Conservation (phyloP, 2,797 vertebrate genomes). For the Ceyx erithaca region DNA sequence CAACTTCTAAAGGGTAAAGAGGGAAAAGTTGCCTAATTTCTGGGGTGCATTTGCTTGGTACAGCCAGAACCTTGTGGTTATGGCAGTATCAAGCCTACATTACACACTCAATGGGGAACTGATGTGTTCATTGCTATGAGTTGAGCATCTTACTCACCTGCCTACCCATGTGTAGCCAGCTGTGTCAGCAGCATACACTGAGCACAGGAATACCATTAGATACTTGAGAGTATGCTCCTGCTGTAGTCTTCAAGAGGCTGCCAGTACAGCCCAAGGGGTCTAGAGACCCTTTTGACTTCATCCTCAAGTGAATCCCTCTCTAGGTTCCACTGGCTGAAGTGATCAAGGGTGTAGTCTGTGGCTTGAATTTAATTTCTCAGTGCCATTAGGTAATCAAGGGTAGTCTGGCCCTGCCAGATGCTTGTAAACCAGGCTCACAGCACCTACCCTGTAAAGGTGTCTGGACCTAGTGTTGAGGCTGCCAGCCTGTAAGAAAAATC, state of each 20-base stretch:
- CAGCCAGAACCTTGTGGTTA: not conserved
- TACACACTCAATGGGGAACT: not conserved
- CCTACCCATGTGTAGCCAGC: not conserved
- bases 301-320: not conserved
- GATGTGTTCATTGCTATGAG: rapidly evolving
- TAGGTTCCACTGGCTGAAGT: not conserved
- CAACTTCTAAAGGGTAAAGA: not conserved
- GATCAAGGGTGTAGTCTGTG: not conserved
- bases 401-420: not conserved
- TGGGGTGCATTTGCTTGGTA: not conserved
- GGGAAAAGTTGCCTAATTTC: not conserved
- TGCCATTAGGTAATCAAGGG: not conserved
- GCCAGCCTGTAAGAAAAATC: not conserved
- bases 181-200: rapidly evolving
- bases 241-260: not conserved
- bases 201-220: not conserved
- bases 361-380: not conserved
- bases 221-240: not conserved
- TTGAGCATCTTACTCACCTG: not conserved
- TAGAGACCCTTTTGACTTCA: not conserved
- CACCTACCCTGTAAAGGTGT: not conserved
- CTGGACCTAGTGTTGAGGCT: not conserved
- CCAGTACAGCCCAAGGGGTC: rapidly evolving
- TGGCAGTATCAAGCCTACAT: rapidly evolving
- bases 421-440: not conserved